Conservation (phyloP, 2,888 invertebrate genomes). For the Chrysotoxum bicinctum region DNA sequence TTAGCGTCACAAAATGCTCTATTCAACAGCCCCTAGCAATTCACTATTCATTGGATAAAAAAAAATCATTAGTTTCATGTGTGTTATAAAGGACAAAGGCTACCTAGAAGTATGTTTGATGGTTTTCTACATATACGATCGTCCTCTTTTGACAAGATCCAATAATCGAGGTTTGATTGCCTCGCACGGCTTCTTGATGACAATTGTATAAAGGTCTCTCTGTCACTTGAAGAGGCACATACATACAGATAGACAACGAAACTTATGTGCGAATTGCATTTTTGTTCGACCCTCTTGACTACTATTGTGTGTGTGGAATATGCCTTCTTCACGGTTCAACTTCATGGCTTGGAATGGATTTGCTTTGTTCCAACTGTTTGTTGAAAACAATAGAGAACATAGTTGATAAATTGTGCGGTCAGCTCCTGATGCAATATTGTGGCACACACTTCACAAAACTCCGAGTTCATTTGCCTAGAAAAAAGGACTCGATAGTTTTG, state of each 20-base stretch:
- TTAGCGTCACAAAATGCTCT: slow-evolving; percentile 30
- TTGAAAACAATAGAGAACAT: slow-evolving; percentile 42
- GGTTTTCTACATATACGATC: slow-evolving; percentile 10
- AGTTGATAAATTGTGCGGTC: slow-evolving; percentile 55
- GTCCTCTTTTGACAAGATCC: slow-evolving; percentile 42
- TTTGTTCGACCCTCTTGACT: slow-evolving; percentile 46
- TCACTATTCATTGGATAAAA: neutral
- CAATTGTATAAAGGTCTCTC: slow-evolving; percentile 13
- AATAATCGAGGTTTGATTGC: slow-evolving; percentile 53
- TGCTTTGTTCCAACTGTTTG: slow-evolving; percentile 46
- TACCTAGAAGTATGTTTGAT: slow-evolving; percentile 15
- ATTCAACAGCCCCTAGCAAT: slow-evolving; percentile 42
- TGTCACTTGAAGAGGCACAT: slow-evolving; percentile 15
- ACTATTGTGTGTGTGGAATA: neutral
- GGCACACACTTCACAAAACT: slow-evolving; percentile 29
- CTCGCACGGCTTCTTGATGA: slow-evolving; percentile 10
- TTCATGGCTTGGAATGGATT: slow-evolving; percentile 16
- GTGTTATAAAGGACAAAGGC: slow-evolving; percentile 20
- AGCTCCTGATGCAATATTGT: slow-evolving; percentile 48
- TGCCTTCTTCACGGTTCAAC: slow-evolving; percentile 43
- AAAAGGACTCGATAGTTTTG: slow-evolving; percentile 14
- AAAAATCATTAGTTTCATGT: slow-evolving; percentile 32
- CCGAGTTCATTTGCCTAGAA: slow-evolving; percentile 21
- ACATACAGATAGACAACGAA: neutral
- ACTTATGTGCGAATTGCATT: slow-evolving; percentile 35